These are phyloP conservation scores for Agrochola lota DNA, from an alignment of 2,888 invertebrate genomes.

Conservation along the genomic window DNA sequence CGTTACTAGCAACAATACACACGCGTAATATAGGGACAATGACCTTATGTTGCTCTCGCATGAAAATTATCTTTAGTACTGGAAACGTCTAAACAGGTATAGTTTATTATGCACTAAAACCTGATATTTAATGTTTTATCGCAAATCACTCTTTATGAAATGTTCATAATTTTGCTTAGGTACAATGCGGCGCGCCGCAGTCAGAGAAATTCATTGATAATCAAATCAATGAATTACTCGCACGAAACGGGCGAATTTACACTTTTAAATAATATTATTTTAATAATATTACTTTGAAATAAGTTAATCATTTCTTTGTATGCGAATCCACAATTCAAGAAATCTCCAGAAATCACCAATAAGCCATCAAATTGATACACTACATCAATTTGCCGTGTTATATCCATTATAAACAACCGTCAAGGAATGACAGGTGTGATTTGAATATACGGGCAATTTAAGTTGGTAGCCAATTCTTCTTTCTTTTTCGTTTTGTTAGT, in stretches of 20 bases:
- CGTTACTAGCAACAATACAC: constrained; percentile 67
- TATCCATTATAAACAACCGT: not conserved
- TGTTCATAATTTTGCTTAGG: constrained; percentile 12
- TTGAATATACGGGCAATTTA: not conserved
- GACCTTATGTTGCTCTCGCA: constrained; percentile 57
- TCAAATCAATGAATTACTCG: not conserved
- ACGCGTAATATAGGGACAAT: constrained; percentile 63
- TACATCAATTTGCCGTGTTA: not conserved
- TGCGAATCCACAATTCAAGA: too few relatives aligned
- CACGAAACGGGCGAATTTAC: too few relatives aligned
- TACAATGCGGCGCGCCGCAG: not conserved
- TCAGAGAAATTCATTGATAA: not conserved
- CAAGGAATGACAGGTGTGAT: not conserved
- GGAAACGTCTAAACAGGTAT: constrained; percentile 43
- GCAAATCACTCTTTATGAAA: constrained; percentile 33
- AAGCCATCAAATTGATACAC: too few relatives aligned
- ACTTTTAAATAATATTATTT: too few relatives aligned
- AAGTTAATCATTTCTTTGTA: too few relatives aligned
- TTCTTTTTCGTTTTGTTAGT: too few relatives aligned
- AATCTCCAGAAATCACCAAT: too few relatives aligned
- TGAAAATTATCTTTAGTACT: constrained; percentile 54
- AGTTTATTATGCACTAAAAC: constrained; percentile 50
- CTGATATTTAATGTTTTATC: constrained; percentile 30
- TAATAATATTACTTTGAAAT: too few relatives aligned
- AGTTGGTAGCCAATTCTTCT: not conserved